phyloP scores from a whole-genome alignment of 92 coral and sea anemone genomes.

The Chrysogorgia sp. region DNA sequence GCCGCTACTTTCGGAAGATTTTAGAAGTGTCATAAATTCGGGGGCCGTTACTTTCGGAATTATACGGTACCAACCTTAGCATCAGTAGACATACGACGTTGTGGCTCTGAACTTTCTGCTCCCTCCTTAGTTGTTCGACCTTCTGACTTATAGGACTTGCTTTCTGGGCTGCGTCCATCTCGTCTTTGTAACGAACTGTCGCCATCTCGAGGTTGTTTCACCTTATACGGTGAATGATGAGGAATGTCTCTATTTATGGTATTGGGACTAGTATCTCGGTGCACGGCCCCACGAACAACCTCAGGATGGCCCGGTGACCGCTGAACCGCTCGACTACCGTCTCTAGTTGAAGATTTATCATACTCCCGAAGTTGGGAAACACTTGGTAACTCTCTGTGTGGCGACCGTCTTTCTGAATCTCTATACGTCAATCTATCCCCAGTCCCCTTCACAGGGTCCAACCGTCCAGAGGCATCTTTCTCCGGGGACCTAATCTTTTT shows the following conservation, averaged over 20 bases:
- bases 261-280: conserved; percentile 33
- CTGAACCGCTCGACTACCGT: background rate
- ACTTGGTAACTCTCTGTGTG: background rate
- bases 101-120: background rate
- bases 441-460: conserved; percentile 10
- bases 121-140: background rate
- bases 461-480: conserved; percentile 16
- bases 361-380: background rate
- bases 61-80: conserved; percentile 9
- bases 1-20: no score
- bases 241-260: background rate
- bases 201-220: conserved; percentile 27
- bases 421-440: conserved; percentile 11
- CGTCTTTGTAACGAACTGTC: conserved; percentile 12
- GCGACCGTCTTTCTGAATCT: conserved; percentile 29
- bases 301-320: conserved; percentile 31
- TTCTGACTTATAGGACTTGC: background rate
- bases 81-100: conserved; percentile 12
- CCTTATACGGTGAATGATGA: conserved; percentile 33
- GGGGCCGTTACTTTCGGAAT: background rate
- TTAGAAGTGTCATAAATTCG: background rate
- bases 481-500: conserved; percentile 20
- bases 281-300: conserved; percentile 17
- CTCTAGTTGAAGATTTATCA: conserved; percentile 23
- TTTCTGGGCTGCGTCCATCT: conserved; percentile 22